Evolutionary conservation across 2,113 vertebrate species (phyloP).

Genomic region (Mandrillus leucophaeus): DNA sequence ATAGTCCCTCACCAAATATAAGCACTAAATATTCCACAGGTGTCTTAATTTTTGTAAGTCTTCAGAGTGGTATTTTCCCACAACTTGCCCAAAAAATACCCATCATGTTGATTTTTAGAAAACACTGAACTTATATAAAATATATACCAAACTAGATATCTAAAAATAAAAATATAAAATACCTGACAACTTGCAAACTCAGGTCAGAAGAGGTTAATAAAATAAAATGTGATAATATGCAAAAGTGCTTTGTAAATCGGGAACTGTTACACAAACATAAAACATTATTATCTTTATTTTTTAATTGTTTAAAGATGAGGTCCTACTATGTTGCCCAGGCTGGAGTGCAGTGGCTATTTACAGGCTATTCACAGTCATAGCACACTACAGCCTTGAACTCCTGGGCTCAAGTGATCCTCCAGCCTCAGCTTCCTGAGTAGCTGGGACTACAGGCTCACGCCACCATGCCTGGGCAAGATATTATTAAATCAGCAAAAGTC

Average conservation of each 20-base stretch:
- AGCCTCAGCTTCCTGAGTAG: not conserved
- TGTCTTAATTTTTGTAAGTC: not conserved
- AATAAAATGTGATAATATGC: not conserved
- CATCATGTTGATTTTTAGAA: not conserved
- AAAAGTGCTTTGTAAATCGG: not conserved
- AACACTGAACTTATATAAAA: not conserved
- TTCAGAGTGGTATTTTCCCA: not conserved
- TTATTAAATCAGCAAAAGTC: not conserved
- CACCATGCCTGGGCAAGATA: not conserved
- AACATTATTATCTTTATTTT: not conserved
- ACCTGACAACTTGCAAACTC: not conserved
- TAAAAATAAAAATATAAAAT: constrained; percentile 8
- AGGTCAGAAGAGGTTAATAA: not conserved
- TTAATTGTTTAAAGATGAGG: not conserved
- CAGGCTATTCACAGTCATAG: not conserved
- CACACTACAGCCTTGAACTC: not conserved
- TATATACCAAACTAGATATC: not conserved
- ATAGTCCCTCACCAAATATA: not conserved
- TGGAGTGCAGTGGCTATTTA: not conserved
- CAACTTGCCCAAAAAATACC: not conserved
- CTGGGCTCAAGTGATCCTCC: not conserved
- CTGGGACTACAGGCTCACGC: not conserved
- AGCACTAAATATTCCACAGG: not conserved
- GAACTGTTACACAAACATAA: not conserved
- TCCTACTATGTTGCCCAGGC: not conserved